Evolutionary conservation across 2,113 vertebrate species (phyloP), one percentile per base, ranked within the genome.

Genomic region (Scartelaos histophorus): DNA sequence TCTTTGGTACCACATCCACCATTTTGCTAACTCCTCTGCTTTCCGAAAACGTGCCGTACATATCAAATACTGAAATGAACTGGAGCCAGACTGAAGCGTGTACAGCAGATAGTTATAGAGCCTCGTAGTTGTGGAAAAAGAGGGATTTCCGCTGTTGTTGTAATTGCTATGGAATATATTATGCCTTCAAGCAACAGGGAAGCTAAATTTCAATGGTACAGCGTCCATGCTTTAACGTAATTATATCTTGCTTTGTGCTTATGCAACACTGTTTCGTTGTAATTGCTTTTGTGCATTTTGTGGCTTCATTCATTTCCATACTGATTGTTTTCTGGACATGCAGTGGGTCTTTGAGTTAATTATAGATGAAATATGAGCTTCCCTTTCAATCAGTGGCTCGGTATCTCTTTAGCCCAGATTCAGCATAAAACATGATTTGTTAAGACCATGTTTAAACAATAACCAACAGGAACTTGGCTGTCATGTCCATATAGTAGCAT

Each of bases 41-140:
- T 64, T 43, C 34, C 61, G 43, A 64, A 64, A 64, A 38, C 61
- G 61, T 64, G 61, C 61, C 35, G 34, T 64, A 43, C 61, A 64
- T 64, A 17, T 64, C 61, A 64, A 64, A 64, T 43, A 38, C 9
- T 17, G 19, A 38, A 38, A 64, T 64, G 61, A 64, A 43, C 16
- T 21, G 19, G 34, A 64, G 35, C 38, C 61, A 12, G 25, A 34
- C 19, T 64, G 34, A 35, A 64, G 61, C 13, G 29, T 43, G 61
- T 43, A 34, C 61, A 21, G 61, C 19, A 64, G 34, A 43, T 43
- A n/a, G 34, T 38, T 64, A 3, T 38, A 64, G 34, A 64, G 3
- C 13, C 61, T 64, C 61, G 34, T 64, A n/a, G 61, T 43, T 11
- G 61, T 12, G 34, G 61, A 64, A 64, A 38, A 64, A 21, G 34